A percentile compares a stretch with the other conserved stretches of the same genome.
Conservation (phyloP, 2,888 invertebrate genomes). For the Archaeoteleia sp. region DNA sequence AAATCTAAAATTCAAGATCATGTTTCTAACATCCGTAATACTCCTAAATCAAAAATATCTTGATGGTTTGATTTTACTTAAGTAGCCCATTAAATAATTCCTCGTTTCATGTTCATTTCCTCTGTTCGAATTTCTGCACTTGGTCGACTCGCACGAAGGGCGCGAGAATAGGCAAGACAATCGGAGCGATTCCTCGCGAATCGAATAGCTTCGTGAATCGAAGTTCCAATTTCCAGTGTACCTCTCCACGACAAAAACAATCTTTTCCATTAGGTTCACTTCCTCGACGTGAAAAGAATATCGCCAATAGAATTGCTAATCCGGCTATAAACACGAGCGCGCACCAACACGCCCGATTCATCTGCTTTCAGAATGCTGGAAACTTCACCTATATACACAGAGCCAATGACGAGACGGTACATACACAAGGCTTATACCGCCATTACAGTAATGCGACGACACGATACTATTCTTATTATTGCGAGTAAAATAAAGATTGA, state of each 20-base stretch:
- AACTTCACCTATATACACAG: constrained; percentile 28
- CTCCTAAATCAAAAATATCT: too few relatives aligned
- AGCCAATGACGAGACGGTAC: constrained; percentile 23
- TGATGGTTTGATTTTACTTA: too few relatives aligned
- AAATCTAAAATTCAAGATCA: too few relatives aligned
- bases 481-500: neutral
- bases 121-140: constrained; percentile 19
- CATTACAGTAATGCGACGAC: constrained; percentile 13
- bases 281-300: constrained; percentile 55
- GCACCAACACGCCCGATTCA: constrained; percentile 39
- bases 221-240: constrained; percentile 59
- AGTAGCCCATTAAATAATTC: constrained; percentile 40
- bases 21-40: too few relatives aligned
- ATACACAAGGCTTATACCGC: constrained; percentile 34
- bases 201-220: constrained; percentile 54
- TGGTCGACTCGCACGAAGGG: constrained; percentile 19
- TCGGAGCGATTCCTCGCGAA: constrained; percentile 46
- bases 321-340: constrained; percentile 65
- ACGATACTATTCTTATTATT: neutral
- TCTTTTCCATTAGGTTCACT: constrained; percentile 61
- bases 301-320: constrained; percentile 70
- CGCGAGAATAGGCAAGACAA: constrained; percentile 24
- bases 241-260: constrained; percentile 56
- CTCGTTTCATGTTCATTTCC: constrained; percentile 23
- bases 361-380: constrained; percentile 35